These are phyloP conservation scores for Arion vulgaris DNA, from an alignment of 1,140 invertebrate species.

Conservation along the genomic window DNA sequence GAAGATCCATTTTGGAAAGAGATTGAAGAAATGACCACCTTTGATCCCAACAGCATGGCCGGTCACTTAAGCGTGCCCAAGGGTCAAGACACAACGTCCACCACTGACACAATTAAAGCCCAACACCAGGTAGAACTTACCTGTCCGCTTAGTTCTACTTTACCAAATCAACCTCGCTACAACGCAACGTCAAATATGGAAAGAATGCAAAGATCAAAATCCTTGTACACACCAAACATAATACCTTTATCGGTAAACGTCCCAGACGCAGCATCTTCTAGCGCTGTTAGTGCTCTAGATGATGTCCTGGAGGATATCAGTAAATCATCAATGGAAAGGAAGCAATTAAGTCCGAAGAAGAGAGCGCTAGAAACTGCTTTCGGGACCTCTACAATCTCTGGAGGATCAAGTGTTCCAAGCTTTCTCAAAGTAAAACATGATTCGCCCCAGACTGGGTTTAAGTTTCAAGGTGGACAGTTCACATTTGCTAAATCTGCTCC, in stretches of 20 bases:
- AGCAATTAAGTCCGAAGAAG: slow-evolving; percentile 57
- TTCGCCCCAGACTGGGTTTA: background rate
- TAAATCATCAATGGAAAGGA: slow-evolving; percentile 58
- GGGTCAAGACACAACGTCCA: background rate
- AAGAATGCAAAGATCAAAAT: slow-evolving; percentile 48
- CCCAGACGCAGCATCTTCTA: slow-evolving; percentile 35
- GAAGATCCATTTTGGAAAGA: slow-evolving; percentile 69
- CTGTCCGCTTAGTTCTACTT: slow-evolving; percentile 41
- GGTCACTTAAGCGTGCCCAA: slow-evolving; percentile 22
- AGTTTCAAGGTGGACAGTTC: slow-evolving; percentile 19
- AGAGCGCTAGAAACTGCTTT: slow-evolving; percentile 43
- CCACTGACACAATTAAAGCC: slow-evolving; percentile 20
- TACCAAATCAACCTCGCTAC: slow-evolving; percentile 44
- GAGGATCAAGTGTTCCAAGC: slow-evolving; percentile 26
- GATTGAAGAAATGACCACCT: slow-evolving; percentile 67
- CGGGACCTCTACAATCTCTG: slow-evolving; percentile 24
- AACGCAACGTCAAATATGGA: slow-evolving; percentile 32
- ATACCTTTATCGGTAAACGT: slow-evolving; percentile 60
- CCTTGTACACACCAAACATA: slow-evolving; percentile 59
- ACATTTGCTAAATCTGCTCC: background rate
- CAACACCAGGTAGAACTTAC: slow-evolving; percentile 30
- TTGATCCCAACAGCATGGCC: slow-evolving; percentile 51
- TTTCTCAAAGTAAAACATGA: slow-evolving; percentile 17
- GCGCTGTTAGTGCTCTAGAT: slow-evolving; percentile 60
- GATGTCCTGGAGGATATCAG: slow-evolving; percentile 66